Percentiles rank a stretch among this genome's conserved stretches.
phyloP scores from a whole-genome alignment of 2,797 vertebrate genomes.

The Thripadectes ignobilis region DNA sequence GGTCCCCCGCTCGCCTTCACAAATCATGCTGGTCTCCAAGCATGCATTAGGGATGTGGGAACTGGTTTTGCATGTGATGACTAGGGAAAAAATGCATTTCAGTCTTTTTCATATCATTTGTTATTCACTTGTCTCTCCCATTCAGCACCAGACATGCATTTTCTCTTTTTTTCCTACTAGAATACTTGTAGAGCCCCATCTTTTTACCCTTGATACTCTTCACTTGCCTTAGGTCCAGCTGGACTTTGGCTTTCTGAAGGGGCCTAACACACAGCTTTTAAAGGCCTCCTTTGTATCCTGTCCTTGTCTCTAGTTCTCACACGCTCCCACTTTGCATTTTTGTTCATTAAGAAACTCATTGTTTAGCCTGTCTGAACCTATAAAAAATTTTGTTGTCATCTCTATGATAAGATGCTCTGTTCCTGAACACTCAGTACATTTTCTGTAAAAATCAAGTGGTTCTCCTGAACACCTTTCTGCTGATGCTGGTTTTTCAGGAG shows the following conservation, averaged over 20 bases:
- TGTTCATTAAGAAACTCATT: not conserved
- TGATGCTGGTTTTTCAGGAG: not conserved
- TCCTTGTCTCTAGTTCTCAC: not conserved
- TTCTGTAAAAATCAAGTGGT: not conserved
- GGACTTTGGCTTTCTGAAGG: not conserved
- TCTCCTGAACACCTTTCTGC: not conserved
- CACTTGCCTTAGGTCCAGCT: not conserved
- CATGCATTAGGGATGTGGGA: not conserved
- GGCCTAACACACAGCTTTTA: not conserved
- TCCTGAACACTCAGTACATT: not conserved
- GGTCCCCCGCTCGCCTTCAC: not conserved
- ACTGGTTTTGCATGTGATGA: not conserved
- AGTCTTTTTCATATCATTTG: not conserved
- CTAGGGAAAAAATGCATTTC: not conserved
- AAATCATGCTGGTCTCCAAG: not conserved
- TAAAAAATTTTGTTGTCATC: not conserved
- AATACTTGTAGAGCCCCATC: not conserved
- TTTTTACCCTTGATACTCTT: not conserved
- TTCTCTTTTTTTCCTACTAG: not conserved
- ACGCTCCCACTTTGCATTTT: not conserved
- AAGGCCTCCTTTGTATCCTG: not conserved
- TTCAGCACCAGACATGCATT: not conserved
- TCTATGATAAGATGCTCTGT: not conserved
- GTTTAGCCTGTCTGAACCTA: not conserved
- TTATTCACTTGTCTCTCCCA: not conserved